Conservation (phyloP, 2,888 invertebrate species). For the Pterostichus niger region DNA sequence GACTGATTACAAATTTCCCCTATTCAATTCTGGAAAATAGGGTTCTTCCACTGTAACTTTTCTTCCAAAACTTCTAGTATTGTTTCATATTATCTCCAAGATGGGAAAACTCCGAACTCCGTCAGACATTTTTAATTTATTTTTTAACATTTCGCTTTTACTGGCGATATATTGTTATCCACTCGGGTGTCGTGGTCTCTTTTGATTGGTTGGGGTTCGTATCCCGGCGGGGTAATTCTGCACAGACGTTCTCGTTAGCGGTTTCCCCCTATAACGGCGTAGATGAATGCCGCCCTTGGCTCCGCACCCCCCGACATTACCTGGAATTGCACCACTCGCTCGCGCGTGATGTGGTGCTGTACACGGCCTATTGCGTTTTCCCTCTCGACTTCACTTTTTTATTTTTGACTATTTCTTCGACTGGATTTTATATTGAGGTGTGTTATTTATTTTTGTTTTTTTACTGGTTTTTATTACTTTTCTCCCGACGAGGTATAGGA, state of each 20-base stretch:
- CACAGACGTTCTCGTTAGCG: conserved; percentile 66
- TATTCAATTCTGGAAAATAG: not conserved
- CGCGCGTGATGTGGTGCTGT: conserved; percentile 1
- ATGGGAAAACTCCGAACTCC: conserved; percentile 25
- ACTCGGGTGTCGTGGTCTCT: conserved; percentile 65
- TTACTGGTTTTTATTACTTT: conserved; percentile 24
- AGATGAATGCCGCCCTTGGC: conserved; percentile 35
- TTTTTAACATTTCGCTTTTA: conserved; percentile 65
- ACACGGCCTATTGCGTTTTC: conserved; percentile 23
- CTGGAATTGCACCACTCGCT: conserved; percentile 37
- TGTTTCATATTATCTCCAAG: conserved; percentile 58
- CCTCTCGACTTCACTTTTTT: conserved; percentile 44
- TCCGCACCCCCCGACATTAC: conserved; percentile 19
- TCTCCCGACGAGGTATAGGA: not conserved
- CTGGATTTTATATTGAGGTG: not conserved
- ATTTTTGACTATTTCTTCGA: conserved; percentile 44
- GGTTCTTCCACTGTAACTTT: not conserved
- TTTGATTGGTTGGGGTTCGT: conserved; percentile 66
- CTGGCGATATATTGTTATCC: conserved; percentile 64
- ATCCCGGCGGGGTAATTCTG: conserved; percentile 63
- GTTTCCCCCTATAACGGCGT: conserved; percentile 60
- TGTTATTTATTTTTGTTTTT: conserved; percentile 36
- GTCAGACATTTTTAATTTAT: conserved; percentile 66
- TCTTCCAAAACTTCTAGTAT: conserved; percentile 20
- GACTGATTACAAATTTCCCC: not conserved